phyloP scores from a whole-genome alignment of 2,113 vertebrate genomes.

The Protomyctophum bolini region DNA sequence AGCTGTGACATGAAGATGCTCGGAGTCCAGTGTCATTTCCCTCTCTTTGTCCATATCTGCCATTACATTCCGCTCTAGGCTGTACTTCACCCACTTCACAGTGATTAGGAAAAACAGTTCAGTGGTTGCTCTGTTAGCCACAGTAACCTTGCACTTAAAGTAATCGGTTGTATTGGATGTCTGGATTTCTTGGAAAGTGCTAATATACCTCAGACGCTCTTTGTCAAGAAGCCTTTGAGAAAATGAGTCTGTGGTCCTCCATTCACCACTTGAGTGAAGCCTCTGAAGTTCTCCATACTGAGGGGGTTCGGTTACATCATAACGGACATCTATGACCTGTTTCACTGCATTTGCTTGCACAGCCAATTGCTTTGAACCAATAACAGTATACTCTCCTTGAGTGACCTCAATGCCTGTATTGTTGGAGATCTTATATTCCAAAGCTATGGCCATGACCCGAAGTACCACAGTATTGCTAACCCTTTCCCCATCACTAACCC shows the following conservation, averaged over 20 bases:
- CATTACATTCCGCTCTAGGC: constrained; percentile 76
- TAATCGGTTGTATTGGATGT: constrained; percentile 76
- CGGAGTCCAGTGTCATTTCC: constrained; percentile 77
- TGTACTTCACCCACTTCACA: constrained; percentile 84
- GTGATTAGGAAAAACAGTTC: constrained; percentile 81
- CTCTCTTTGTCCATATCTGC: constrained; percentile 82
- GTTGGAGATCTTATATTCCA: constrained; percentile 83
- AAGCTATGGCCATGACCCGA: constrained; percentile 81
- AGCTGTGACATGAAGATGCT: constrained; percentile 78
- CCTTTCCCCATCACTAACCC: constrained; percentile 88
- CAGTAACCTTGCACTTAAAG: constrained; percentile 86
- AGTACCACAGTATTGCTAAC: constrained; percentile 90
- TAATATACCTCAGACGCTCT: constrained; percentile 79
- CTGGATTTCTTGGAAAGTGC: constrained; percentile 82
- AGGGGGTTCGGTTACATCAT: constrained; percentile 79
- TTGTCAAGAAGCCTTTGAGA: constrained; percentile 83
- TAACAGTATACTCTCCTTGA: constrained; percentile 80
- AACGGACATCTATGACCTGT: constrained; percentile 80
- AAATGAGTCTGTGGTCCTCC: constrained; percentile 82
- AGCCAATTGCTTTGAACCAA: constrained; percentile 79
- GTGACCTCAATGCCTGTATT: constrained; percentile 80
- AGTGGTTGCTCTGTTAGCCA: constrained; percentile 77
- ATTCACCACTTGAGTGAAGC: constrained; percentile 78
- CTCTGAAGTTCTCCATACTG: constrained; percentile 85
- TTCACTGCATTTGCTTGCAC: constrained; percentile 81